Percentiles rank a stretch among this genome's conserved stretches.
These are phyloP conservation scores for Centropristis striata DNA, from an alignment of 2,113 vertebrate genomes.

Conservation along the genomic window DNA sequence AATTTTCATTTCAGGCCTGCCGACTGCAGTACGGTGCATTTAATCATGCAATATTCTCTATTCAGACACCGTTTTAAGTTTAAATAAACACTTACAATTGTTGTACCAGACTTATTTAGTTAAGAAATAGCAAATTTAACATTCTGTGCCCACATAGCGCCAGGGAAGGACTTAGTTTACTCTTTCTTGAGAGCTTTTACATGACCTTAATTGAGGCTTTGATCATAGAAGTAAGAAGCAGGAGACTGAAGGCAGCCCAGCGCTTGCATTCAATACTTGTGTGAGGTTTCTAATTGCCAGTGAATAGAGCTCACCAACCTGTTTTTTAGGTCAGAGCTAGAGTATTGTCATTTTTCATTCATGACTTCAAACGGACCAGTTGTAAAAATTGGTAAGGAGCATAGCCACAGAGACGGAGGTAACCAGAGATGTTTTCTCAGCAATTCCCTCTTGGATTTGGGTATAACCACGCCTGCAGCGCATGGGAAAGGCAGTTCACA, in stretches of 20 bases:
- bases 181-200: background rate
- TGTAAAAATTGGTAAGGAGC: slow-evolving; percentile 74
- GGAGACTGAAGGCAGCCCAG: slow-evolving; percentile 24
- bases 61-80: background rate
- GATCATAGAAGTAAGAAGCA: slow-evolving; percentile 36
- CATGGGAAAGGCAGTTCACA: slow-evolving; percentile 68
- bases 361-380: slow-evolving; percentile 81
- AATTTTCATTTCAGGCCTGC: background rate
- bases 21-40: background rate
- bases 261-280: slow-evolving; percentile 62
- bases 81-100: background rate
- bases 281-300: slow-evolving; percentile 72
- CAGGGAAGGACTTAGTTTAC: background rate
- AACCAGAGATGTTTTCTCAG: slow-evolving; percentile 85
- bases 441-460: slow-evolving; percentile 70
- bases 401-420: slow-evolving; percentile 74
- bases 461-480: slow-evolving; percentile 65
- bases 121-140: background rate
- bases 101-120: background rate
- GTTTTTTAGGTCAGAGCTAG: slow-evolving; percentile 62
- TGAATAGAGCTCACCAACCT: slow-evolving; percentile 62
- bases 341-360: slow-evolving; percentile 84
- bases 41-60: background rate
- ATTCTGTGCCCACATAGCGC: background rate
- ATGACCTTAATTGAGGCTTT: slow-evolving; percentile 19